phyloP scores from a whole-genome alignment of 2,888 invertebrate genomes.

The Lasioglossum morio region DNA sequence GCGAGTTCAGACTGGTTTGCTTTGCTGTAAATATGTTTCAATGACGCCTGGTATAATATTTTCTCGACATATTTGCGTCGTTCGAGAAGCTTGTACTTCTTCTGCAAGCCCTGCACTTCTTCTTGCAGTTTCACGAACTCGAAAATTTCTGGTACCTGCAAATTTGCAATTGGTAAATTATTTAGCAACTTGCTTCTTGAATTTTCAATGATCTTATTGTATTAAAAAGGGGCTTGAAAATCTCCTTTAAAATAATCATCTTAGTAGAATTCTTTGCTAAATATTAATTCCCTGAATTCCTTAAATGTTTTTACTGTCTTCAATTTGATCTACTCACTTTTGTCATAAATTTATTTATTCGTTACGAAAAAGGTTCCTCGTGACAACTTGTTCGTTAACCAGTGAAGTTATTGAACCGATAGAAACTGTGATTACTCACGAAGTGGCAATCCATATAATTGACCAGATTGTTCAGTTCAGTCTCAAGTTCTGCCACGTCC shows the following conservation, averaged over 20 bases:
- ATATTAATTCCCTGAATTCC: not conserved
- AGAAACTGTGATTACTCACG: conserved; percentile 23
- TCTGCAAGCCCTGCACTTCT: conserved; percentile 85
- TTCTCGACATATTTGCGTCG: conserved; percentile 74
- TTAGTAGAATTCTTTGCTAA: too few relatives aligned
- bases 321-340: not conserved
- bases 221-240: not conserved
- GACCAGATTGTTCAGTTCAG: conserved; percentile 75
- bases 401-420: not conserved
- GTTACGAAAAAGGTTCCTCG: not conserved
- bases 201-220: not conserved
- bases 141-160: conserved; percentile 86
- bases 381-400: not conserved
- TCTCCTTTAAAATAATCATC: not conserved
- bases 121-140: conserved; percentile 87
- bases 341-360: not conserved
- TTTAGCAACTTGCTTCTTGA: too few relatives aligned
- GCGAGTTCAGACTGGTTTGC: not conserved
- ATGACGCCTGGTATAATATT: conserved; percentile 43
- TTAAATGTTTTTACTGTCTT: not conserved
- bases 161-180: conserved; percentile 12
- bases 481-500: conserved; percentile 84
- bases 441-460: conserved; percentile 46
- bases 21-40: not conserved
- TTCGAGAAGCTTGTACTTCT: conserved; percentile 81